Conservation (phyloP, 2,888 invertebrate genomes). For the Hirtodrosophila alboralis region DNA sequence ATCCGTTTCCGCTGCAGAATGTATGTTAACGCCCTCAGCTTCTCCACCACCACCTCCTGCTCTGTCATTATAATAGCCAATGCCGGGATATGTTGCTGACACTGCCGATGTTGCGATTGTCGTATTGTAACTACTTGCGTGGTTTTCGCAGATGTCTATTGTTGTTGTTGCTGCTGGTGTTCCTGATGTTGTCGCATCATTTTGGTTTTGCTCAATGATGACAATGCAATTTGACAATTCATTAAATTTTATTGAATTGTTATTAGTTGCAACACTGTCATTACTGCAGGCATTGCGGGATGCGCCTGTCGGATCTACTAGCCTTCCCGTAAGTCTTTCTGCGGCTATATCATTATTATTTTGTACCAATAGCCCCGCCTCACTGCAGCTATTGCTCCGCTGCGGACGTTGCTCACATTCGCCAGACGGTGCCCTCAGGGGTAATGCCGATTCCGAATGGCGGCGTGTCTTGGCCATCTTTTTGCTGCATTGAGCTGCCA, state of each 20-base stretch:
- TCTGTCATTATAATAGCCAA: constrained; percentile 20
- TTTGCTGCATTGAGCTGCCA: constrained; percentile 29
- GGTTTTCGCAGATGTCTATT: constrained; percentile 7
- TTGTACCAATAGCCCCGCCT: constrained; percentile 46
- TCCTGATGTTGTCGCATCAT: constrained; percentile 49
- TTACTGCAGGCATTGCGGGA: constrained; percentile 58
- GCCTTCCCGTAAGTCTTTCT: constrained; percentile 12
- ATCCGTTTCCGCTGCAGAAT: constrained; percentile 57
- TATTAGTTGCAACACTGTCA: constrained; percentile 63
- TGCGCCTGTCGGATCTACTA: constrained; percentile 23
- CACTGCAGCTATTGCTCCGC: constrained; percentile 81
- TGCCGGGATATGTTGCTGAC: constrained; percentile 34
- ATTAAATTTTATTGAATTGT: constrained; percentile 85
- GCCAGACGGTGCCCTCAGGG: constrained; percentile 2
- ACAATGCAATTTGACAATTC: constrained; percentile 85
- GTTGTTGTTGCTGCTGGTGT: constrained; percentile 17
- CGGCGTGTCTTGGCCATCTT: constrained; percentile 73
- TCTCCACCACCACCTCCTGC: background rate
- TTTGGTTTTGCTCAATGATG: constrained; percentile 83
- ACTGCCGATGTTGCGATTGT: constrained; percentile 24
- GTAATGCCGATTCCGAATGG: constrained; percentile 81
- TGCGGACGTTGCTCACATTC: constrained; percentile 61
- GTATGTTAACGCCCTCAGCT: constrained; percentile 15
- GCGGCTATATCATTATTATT: constrained; percentile 6
- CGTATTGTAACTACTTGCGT: constrained; percentile 23